Conservation (phyloP, 2,888 invertebrate species). For the Cinara cedri region DNA sequence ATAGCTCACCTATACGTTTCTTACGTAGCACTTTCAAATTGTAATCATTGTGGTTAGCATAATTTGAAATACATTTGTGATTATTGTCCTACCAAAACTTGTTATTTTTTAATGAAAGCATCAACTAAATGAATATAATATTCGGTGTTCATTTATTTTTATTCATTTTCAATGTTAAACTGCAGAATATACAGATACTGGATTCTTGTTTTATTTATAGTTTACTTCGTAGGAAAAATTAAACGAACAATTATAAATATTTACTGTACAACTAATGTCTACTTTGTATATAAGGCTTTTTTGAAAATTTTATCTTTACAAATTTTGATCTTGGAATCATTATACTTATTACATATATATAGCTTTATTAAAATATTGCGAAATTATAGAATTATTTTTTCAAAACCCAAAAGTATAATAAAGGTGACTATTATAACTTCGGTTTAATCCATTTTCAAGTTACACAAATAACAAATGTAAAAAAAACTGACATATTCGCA, state of each 20-base stretch:
- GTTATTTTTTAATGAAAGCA: background rate
- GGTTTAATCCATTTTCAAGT: no score
- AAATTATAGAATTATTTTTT: no score
- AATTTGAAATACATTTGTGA: background rate
- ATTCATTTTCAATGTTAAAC: background rate
- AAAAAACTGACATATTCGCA: no score
- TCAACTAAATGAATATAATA: background rate
- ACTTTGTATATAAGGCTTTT: no score
- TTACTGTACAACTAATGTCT: background rate
- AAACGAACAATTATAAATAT: background rate
- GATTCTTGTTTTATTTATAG: background rate
- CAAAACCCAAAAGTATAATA: no score
- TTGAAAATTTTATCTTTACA: no score
- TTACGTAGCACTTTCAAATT: constrained; percentile 30
- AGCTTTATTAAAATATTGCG: no score
- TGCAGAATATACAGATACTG: background rate
- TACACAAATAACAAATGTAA: no score
- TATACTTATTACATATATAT: no score
- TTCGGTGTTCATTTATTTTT: background rate
- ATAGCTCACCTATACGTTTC: constrained; percentile 33
- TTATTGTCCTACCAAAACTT: no score
- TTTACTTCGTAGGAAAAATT: background rate
- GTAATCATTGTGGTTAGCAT: background rate
- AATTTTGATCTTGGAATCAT: no score
- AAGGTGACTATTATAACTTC: no score